phyloP scores from a whole-genome alignment of 2,797 vertebrate species.

The Liasis olivaceus region DNA sequence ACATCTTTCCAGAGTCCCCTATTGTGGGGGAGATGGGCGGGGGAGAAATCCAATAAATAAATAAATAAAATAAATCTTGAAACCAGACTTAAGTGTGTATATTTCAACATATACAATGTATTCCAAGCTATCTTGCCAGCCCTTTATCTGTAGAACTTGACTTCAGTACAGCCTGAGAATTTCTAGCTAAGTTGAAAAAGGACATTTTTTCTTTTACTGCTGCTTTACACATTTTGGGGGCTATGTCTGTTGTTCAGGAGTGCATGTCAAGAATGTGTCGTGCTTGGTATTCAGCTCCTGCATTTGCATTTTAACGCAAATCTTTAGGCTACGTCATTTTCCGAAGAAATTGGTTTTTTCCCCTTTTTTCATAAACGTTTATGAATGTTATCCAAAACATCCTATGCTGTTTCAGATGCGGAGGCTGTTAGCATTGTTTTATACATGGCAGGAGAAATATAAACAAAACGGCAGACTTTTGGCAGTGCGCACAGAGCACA shows the following conservation, averaged over 20 bases:
- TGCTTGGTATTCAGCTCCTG: not conserved
- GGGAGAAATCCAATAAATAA: too few species aligned
- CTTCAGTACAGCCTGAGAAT: not conserved
- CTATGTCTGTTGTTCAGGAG: not conserved
- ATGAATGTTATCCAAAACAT: slow-evolving; percentile 62
- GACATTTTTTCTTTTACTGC: not conserved
- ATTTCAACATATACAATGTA: not conserved
- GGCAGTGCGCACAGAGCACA: slow-evolving; percentile 53
- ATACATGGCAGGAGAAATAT: slow-evolving; percentile 42
- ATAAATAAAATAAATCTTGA: not conserved
- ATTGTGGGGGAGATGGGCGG: too few species aligned
- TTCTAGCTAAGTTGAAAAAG: not conserved
- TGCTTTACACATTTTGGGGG: not conserved
- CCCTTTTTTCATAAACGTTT: slow-evolving; percentile 41
- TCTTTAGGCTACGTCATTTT: not conserved
- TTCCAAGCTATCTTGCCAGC: not conserved
- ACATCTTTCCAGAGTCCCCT: not conserved
- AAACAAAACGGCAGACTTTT: slow-evolving; percentile 54
- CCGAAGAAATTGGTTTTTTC: not conserved
- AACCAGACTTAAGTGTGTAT: not conserved
- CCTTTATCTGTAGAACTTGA: not conserved
- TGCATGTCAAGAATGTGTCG: not conserved
- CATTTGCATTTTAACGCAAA: not conserved
- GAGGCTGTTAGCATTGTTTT: slow-evolving; percentile 53
- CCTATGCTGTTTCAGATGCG: slow-evolving; percentile 56